Percentiles rank a stretch among this genome's conserved stretches.
Evolutionary conservation across 2,888 invertebrate genomes (phyloP).

Genomic region (Petrolisthes manimaculis): DNA sequence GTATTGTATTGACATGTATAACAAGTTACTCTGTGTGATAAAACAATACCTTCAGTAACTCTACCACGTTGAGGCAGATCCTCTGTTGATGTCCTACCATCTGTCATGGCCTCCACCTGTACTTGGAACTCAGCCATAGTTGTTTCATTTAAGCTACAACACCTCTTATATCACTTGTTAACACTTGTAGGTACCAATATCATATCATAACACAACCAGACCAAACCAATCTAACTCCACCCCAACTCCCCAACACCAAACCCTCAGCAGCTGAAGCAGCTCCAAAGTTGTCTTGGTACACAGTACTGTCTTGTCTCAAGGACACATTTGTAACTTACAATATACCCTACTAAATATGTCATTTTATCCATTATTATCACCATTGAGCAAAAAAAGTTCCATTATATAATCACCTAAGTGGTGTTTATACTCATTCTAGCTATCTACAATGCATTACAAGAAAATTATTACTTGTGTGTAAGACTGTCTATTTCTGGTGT

Average conservation of each 20-base stretch:
- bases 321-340: too few species aligned
- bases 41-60: constrained; percentile 43
- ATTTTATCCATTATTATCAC: too few species aligned
- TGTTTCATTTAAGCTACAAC: background rate
- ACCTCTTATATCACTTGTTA: background rate
- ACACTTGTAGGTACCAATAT: background rate
- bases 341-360: too few species aligned
- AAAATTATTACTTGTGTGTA: background rate
- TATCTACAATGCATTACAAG: background rate
- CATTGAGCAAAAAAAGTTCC: too few species aligned
- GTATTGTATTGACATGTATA: background rate
- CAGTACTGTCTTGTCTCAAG: too few species aligned
- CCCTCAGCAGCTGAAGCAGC: too few species aligned
- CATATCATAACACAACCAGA: background rate
- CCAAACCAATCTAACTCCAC: background rate
- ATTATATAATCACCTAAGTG: too few species aligned
- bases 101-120: constrained; percentile 46
- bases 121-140: constrained; percentile 53
- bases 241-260: too few species aligned
- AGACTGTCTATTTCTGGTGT: background rate
- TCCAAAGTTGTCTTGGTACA: too few species aligned
- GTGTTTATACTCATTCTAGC: too few species aligned
- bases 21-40: background rate
- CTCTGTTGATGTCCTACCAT: constrained; percentile 24
- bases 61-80: constrained; percentile 46